Percentiles rank a stretch among this genome's conserved stretches.
phyloP scores from a whole-genome alignment of 2,888 invertebrate species.

The Ophion ventricosus region DNA sequence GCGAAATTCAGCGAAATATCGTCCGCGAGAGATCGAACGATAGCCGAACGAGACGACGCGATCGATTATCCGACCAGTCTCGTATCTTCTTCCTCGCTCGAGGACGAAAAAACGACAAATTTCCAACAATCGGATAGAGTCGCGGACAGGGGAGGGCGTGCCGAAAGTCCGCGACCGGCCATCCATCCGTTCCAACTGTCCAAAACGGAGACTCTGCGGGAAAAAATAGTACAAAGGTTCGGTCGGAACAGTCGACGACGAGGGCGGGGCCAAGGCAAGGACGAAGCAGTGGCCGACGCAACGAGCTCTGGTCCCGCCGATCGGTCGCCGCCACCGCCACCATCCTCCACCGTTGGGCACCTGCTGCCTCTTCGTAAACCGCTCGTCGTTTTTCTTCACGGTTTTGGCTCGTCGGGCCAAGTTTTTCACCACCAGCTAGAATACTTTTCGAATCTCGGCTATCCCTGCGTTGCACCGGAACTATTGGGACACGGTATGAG shows the following conservation, averaged over 20 bases:
- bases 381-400: constrained; percentile 87
- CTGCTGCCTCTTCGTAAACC: constrained; percentile 81
- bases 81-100: no score
- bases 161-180: constrained; percentile 39
- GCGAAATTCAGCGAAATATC: constrained; percentile 79
- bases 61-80: constrained; percentile 3
- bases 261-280: constrained; percentile 11
- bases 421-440: constrained; percentile 86
- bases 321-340: constrained; percentile 35
- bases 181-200: constrained; percentile 75
- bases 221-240: constrained; percentile 60
- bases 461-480: constrained; percentile 88
- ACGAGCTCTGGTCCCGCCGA: not conserved
- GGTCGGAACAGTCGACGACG: constrained; percentile 41
- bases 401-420: constrained; percentile 88
- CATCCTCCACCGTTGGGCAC: constrained; percentile 42
- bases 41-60: not conserved
- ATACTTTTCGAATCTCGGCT: constrained; percentile 85
- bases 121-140: not conserved
- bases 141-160: not conserved
- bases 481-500: constrained; percentile 89
- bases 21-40: constrained; percentile 66
- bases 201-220: constrained; percentile 55
- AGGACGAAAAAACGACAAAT: not conserved
- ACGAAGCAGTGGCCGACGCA: constrained; percentile 37